These are phyloP conservation scores for Anagyrus pseudococci DNA, from an alignment of 2,888 invertebrate genomes.

Conservation along the genomic window DNA sequence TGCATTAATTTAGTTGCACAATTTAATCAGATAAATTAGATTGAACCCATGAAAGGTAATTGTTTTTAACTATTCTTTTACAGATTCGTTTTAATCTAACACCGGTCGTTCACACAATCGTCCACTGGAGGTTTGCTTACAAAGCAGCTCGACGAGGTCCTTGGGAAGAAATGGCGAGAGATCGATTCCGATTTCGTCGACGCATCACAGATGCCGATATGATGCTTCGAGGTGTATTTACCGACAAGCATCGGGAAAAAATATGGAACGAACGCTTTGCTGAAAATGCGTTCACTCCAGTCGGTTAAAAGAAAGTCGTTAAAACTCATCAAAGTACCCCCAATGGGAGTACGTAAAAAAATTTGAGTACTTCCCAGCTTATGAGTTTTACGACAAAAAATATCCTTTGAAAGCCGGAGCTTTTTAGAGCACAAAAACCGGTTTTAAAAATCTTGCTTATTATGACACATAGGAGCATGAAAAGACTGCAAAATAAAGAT, in stretches of 20 bases:
- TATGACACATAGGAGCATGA: not conserved
- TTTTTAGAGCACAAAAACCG: not conserved
- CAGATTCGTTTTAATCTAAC: constrained; percentile 65
- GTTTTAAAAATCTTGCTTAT: not conserved
- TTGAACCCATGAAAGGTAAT: no score
- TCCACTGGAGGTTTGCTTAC: constrained; percentile 66
- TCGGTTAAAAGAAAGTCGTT: no score
- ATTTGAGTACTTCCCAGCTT: no score
- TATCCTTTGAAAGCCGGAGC: no score
- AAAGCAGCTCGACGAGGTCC: constrained; percentile 66
- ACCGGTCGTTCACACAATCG: constrained; percentile 63
- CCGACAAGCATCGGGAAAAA: constrained; percentile 59
- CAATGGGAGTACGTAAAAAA: no score
- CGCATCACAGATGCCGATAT: constrained; percentile 58
- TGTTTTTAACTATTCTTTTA: no score
- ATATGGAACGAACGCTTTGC: constrained; percentile 62
- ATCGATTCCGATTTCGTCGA: constrained; percentile 63
- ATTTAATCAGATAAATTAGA: constrained; percentile 1
- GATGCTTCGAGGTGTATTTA: constrained; percentile 61
- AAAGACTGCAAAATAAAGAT: not conserved
- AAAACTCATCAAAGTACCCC: no score
- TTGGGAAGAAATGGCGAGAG: constrained; percentile 67
- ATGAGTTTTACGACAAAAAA: no score
- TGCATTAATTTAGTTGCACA: not conserved
- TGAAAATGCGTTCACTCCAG: not conserved